A percentile compares a stretch with the other conserved stretches of the same genome.
Conservation (phyloP, 2,797 vertebrate genomes). For the Oophaga sylvatica region DNA sequence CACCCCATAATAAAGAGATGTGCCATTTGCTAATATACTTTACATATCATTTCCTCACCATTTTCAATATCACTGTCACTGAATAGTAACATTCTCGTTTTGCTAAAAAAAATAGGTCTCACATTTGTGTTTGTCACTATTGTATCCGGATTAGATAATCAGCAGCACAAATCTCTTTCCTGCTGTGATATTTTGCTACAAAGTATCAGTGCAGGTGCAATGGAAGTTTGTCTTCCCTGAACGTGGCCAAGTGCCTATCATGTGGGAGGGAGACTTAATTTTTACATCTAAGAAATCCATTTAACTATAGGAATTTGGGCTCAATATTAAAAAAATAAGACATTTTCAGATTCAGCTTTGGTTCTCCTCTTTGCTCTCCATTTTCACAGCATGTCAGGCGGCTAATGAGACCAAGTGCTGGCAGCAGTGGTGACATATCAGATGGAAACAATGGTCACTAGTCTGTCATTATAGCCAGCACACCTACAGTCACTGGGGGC, state of each 20-base stretch:
- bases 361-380: not conserved
- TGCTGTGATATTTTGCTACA: not conserved
- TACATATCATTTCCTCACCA: not conserved
- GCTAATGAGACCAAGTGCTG: not conserved
- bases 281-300: no score
- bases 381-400: not conserved
- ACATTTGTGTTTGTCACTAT: no score
- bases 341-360: no score
- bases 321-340: no score
- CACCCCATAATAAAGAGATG: not conserved
- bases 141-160: no score
- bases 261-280: no score
- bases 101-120: no score
- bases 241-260: not conserved
- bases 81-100: not conserved
- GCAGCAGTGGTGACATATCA: not conserved
- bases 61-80: not conserved
- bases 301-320: no score
- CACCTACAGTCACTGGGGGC: no score
- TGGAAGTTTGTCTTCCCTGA: not conserved
- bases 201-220: not conserved
- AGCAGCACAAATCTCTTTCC: not conserved
- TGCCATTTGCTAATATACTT: not conserved
- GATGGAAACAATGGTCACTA: no score
- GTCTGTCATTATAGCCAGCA: not conserved